Percentiles rank a stretch among this genome's conserved stretches.
These are phyloP conservation scores for Portunus trituberculatus DNA, from an alignment of 1,140 invertebrate species.

Conservation along the genomic window DNA sequence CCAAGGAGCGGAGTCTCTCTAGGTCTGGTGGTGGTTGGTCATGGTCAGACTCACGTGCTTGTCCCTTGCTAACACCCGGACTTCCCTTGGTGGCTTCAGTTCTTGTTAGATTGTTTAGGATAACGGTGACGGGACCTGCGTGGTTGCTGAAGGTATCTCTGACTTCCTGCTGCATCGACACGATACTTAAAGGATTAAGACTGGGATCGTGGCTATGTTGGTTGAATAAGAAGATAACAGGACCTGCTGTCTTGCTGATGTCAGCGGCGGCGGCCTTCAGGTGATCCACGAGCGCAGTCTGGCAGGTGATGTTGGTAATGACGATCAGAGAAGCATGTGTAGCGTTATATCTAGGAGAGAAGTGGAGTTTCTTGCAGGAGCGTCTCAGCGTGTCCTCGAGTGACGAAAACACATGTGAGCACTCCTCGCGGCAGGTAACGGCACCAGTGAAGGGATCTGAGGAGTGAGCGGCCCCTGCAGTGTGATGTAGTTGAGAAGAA, in stretches of 20 bases:
- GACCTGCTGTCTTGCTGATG: not conserved
- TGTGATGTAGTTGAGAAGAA: not conserved
- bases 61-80: not conserved
- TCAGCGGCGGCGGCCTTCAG: not conserved
- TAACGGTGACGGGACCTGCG: not conserved
- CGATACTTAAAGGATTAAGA: not conserved
- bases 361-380: not conserved
- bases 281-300: not conserved
- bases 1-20: not conserved
- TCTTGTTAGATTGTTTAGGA: not conserved
- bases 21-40: not conserved
- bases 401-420: not conserved
- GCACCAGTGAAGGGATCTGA: not conserved
- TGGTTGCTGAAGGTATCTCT: conserved; percentile 6
- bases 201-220: not conserved
- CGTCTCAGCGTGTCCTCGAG: not conserved
- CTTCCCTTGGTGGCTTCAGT: too few relatives aligned
- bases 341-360: not conserved
- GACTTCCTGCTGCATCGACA: conserved; percentile 26
- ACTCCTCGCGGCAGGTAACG: not conserved
- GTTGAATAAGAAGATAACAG: conserved; percentile 15
- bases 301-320: not conserved
- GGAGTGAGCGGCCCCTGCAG: not conserved
- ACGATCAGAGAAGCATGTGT: not conserved
- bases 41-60: not conserved